Percentiles rank a stretch among this genome's conserved stretches.
phyloP scores from a whole-genome alignment of 2,888 invertebrate genomes.

The Ptychoptera albimana region DNA sequence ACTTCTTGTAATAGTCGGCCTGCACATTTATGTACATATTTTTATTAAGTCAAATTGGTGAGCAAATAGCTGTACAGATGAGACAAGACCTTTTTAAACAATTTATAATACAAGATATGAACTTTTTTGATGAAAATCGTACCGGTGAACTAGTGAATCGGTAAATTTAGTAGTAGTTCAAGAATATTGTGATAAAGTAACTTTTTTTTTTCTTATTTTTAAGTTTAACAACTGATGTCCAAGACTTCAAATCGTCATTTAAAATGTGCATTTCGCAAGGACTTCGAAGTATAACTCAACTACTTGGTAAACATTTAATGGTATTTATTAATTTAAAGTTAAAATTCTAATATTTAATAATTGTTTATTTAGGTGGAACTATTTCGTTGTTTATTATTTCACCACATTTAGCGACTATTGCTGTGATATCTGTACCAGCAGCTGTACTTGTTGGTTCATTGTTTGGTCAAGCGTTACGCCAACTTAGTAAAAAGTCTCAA shows the following conservation, averaged over 20 bases:
- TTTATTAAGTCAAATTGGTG: conserved; percentile 73
- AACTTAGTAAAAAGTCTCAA: conserved; percentile 65
- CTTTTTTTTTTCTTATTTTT: conserved; percentile 31
- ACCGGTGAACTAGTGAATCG: conserved; percentile 87
- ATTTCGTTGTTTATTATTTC: conserved; percentile 62
- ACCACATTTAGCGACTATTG: conserved; percentile 73
- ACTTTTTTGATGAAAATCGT: conserved; percentile 79
- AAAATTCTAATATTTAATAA: not conserved
- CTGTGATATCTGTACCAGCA: conserved; percentile 70
- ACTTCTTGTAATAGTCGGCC: conserved; percentile 42
- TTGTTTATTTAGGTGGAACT: conserved; percentile 16
- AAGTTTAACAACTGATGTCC: conserved; percentile 72
- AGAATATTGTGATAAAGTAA: not conserved
- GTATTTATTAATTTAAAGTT: not conserved
- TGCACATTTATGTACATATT: conserved; percentile 86
- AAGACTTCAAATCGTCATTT: conserved; percentile 94
- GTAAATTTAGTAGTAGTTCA: conserved; percentile 26
- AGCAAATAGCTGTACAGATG: conserved; percentile 67
- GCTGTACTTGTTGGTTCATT: conserved; percentile 73
- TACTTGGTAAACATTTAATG: conserved; percentile 27
- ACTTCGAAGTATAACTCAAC: conserved; percentile 71
- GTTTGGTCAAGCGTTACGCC: conserved; percentile 62
- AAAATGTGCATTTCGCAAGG: conserved; percentile 89
- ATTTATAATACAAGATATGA: conserved; percentile 71
- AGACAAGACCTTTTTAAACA: conserved; percentile 68